Percentiles rank a stretch among this genome's conserved stretches.
Evolutionary conservation across 1,140 invertebrate genomes (phyloP).

Genomic region (Pseudomyrmex pallidus): DNA sequence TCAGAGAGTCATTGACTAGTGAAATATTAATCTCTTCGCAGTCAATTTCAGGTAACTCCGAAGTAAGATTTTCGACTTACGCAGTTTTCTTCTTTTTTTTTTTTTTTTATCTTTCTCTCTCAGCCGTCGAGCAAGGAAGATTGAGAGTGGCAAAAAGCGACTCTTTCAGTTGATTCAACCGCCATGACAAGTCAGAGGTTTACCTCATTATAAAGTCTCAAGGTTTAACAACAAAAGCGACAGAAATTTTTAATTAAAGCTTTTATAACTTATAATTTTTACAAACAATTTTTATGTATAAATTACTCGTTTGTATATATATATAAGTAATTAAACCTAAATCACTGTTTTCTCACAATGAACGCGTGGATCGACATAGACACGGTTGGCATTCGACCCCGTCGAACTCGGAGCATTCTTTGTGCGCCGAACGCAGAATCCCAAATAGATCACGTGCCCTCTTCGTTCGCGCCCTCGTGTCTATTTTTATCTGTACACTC

Average conservation of each 20-base stretch:
- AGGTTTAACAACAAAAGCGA: constrained; percentile 29
- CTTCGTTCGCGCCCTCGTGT: constrained; percentile 37
- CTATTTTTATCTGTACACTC: constrained; percentile 68
- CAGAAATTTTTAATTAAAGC: constrained; percentile 1
- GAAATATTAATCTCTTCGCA: constrained; percentile 49
- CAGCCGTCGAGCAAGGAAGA: constrained; percentile 44
- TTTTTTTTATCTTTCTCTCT: constrained; percentile 31
- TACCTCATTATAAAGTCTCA: constrained; percentile 41
- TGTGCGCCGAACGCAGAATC: constrained; percentile 70
- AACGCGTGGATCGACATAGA: not conserved
- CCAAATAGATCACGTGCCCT: constrained; percentile 75
- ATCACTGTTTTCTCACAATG: not conserved
- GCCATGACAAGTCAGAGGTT: constrained; percentile 23
- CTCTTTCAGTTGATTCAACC: constrained; percentile 50
- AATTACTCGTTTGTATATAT: not conserved
- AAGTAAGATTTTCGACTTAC: constrained; percentile 49
- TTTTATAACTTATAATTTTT: not conserved
- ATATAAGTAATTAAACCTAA: not conserved
- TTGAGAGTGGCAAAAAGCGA: constrained; percentile 54
- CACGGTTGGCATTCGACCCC: constrained; percentile 62
- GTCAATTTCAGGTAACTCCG: constrained; percentile 54
- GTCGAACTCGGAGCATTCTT: constrained; percentile 79
- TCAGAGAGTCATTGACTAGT: constrained; percentile 14
- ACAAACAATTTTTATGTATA: not conserved
- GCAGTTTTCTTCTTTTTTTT: not conserved